Evolutionary conservation across 2,888 invertebrate species (phyloP).

Genomic region (Pasiphila rectangulata): DNA sequence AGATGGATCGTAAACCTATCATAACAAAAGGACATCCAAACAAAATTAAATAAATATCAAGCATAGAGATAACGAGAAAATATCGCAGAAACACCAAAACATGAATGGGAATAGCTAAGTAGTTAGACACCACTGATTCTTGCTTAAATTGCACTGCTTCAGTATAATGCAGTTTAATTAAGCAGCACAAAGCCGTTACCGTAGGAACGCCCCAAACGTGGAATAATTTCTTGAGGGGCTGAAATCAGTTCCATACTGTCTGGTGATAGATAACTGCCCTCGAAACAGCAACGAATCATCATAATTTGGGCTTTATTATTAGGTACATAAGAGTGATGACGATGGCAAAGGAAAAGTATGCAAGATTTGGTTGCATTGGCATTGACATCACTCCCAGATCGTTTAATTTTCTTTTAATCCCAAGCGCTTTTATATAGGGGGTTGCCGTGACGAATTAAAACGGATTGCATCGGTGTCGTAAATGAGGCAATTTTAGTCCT

Average conservation of each 20-base stretch:
- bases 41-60: neutral
- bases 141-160: constrained; percentile 53
- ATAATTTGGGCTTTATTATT: constrained; percentile 35
- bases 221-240: constrained; percentile 71
- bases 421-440: constrained; percentile 72
- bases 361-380: constrained; percentile 51
- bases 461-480: constrained; percentile 77
- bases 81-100: neutral
- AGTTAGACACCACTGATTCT: constrained; percentile 19
- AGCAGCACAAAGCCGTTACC: constrained; percentile 74
- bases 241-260: constrained; percentile 55
- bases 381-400: constrained; percentile 67
- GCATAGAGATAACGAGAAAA: neutral
- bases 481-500: constrained; percentile 77
- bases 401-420: constrained; percentile 81
- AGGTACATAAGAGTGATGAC: constrained; percentile 29
- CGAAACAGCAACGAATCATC: neutral
- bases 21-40: neutral
- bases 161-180: constrained; percentile 75
- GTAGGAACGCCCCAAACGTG: constrained; percentile 75
- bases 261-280: constrained; percentile 40
- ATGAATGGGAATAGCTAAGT: constrained; percentile 20
- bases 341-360: constrained; percentile 12
- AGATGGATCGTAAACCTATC: neutral
- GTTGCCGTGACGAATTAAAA: constrained; percentile 76